phyloP scores from a whole-genome alignment of 2,113 vertebrate genomes.

The Eidolon helvum region DNA sequence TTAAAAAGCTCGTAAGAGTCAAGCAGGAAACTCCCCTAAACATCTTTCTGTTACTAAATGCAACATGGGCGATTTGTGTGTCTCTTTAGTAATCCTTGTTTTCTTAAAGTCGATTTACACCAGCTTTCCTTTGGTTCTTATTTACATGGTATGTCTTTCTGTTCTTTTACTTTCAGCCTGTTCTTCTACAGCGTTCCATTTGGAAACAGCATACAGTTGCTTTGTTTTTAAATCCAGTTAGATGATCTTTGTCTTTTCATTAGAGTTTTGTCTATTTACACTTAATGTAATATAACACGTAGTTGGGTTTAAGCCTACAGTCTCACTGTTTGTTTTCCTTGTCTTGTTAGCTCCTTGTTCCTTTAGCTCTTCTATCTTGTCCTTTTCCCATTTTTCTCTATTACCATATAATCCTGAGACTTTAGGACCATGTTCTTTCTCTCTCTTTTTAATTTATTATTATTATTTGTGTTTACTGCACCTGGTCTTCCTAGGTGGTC shows the following conservation, averaged over 20 bases:
- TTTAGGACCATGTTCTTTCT: not conserved
- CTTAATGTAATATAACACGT: accelerated
- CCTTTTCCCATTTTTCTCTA: not conserved
- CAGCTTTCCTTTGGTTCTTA: not conserved
- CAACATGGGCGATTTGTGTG: accelerated
- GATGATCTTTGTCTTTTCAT: not conserved
- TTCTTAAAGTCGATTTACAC: not conserved
- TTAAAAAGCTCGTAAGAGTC: not conserved
- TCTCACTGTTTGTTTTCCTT: not conserved
- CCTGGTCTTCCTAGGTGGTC: too few species aligned
- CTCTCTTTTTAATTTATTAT: too few species aligned
- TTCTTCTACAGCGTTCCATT: not conserved
- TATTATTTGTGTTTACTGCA: too few species aligned
- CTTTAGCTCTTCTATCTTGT: not conserved
- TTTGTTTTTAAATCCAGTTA: not conserved
- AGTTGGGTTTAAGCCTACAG: not conserved
- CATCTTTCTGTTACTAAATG: not conserved
- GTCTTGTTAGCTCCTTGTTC: not conserved
- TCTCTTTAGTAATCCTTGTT: not conserved
- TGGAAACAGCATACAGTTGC: not conserved
- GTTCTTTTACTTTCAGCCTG: not conserved
- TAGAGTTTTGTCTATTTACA: not conserved
- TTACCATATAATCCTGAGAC: not conserved
- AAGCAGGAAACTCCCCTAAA: not conserved
- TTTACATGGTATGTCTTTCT: not conserved